Base-by-base conservation (phyloP, 1,140 invertebrate species). In the Lucilia sericata region DNA sequence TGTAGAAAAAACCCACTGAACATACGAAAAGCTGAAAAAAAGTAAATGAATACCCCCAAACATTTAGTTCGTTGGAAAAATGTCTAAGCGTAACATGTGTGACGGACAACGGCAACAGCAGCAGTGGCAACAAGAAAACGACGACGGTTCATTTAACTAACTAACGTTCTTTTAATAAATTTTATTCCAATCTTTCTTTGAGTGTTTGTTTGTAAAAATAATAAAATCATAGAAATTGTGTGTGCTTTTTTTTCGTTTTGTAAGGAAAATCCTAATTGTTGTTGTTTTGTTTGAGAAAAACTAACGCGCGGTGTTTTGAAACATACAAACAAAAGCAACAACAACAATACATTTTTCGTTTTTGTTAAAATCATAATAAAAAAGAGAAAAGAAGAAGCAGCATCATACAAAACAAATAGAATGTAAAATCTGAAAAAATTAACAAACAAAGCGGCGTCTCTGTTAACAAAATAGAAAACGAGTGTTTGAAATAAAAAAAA, bases 51-150 rank as follows among this genome's bases (percentile, higher is more conserved):
- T 70, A 70, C 65, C 65, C 21, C 65, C 65, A 70, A 70, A 70
- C 65, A 70, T 70, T 70, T 70, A 70, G 65, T 70, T 70, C 19
- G 65, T 70, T 70, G 65, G 19, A 70, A 70, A 70, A 21, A 70
- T 70, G 65, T 70, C 65, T 70, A 70, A 70, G 65, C 65, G 65
- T 70, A 70, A 21, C 65, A 70, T 70, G 65, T 70, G 65, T 21
- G 65, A 21, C 65, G 65, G 65, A 70, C 65, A 21, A 70, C 21
- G 65, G 10, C 65, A 70, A 25, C 65, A 70, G 19, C 17, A 70
- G 12, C 65, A 70, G 21, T 19, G 25, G 25, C 25, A 30, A 30
- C 25, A 30, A 30, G 25, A 30, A 30, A 70, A 70, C 65, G 65
- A 17, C 60, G 19, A 12, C 65, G 65, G 65, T 70, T 70, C 17